Base-by-base conservation (phyloP, 2,888 invertebrate species). In the Ormyrus labotus region DNA sequence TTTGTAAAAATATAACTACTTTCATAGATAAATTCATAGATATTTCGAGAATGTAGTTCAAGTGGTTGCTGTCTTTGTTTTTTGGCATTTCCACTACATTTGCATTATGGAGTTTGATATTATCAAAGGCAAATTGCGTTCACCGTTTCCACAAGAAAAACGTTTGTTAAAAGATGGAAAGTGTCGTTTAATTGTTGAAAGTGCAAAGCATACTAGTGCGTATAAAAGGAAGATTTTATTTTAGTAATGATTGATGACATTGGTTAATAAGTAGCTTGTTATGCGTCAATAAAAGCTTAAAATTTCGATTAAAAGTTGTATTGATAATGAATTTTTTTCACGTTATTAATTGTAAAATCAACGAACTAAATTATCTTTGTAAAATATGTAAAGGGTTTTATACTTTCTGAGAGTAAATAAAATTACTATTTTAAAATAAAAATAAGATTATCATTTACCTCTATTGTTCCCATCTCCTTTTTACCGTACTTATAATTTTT, bases 121-220 rank as follows among this genome's bases (percentile, higher is more conserved):
- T 19, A 76, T 76, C 19, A 76, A 63, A 13, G 47, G 48, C 3
- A 53, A 61, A n/a, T 53, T 13, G 11, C 68, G 70, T 9, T 77
- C 70, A 6, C 64, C 77, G 0, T 64, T 34, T n/a, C 63, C 70
- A 11, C n/a, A 50, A 63, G 57, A 57, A 64, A 11, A 55, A 48
- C 13, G 50, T 13, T 2, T 69, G 68, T 69, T 69, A 48, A 9
- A 47, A 47, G 63, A 69, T 69, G 61, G 8, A 47, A 57, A 34
- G 0, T 65, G 19, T 2, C 19, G 19, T 19, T 19, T 19, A 19
- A 1, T 19, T 19, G 19, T 19, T 19, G 19, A 19, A 19, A 19
- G 19, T 19, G 19, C 1, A 19, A 19, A 19, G 19, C 19, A 19
- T 2, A 19, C 1, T 19, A 19, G 19, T 19, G 19, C 19, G 19